These are phyloP conservation scores for Ormyrus pomaceus DNA, from an alignment of 2,888 invertebrate species.

Conservation along the genomic window DNA sequence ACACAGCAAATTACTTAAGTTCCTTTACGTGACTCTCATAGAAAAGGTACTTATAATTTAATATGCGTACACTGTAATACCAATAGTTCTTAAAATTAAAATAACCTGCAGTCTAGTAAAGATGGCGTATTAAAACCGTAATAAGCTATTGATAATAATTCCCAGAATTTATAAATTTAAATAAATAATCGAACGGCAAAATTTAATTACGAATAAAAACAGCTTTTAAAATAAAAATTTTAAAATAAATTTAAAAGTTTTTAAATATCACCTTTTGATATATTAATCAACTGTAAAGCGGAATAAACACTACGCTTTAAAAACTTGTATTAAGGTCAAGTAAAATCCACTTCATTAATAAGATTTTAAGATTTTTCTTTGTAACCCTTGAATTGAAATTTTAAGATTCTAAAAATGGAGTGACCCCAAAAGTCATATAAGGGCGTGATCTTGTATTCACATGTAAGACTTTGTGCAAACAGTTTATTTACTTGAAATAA, in stretches of 20 bases:
- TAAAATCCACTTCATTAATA: slow-evolving; percentile 16
- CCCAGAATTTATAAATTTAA: too few species aligned
- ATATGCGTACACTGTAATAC: too few species aligned
- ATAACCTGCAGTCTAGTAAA: too few species aligned
- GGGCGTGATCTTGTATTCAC: background rate
- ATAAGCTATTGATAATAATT: too few species aligned
- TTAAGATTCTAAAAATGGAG: slow-evolving; percentile 28
- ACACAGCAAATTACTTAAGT: slow-evolving; percentile 13
- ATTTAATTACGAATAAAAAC: too few species aligned
- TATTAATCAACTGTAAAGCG: background rate
- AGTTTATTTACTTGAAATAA: too few species aligned
- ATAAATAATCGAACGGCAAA: too few species aligned
- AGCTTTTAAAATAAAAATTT: too few species aligned
- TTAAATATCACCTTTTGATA: background rate
- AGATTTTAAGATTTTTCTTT: slow-evolving; percentile 17
- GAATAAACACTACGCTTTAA: slow-evolving; percentile 4
- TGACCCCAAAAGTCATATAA: slow-evolving; percentile 1
- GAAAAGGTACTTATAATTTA: background rate
- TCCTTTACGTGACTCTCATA: slow-evolving; percentile 21
- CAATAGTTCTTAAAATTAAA: too few species aligned
- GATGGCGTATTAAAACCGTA: too few species aligned
- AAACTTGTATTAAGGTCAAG: slow-evolving; percentile 30
- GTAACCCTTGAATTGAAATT: slow-evolving; percentile 9
- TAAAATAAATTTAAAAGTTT: too few species aligned
- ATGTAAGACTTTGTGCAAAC: background rate